Conservation (phyloP, 2,113 vertebrate genomes). For the Mystacornis crossleyi region DNA sequence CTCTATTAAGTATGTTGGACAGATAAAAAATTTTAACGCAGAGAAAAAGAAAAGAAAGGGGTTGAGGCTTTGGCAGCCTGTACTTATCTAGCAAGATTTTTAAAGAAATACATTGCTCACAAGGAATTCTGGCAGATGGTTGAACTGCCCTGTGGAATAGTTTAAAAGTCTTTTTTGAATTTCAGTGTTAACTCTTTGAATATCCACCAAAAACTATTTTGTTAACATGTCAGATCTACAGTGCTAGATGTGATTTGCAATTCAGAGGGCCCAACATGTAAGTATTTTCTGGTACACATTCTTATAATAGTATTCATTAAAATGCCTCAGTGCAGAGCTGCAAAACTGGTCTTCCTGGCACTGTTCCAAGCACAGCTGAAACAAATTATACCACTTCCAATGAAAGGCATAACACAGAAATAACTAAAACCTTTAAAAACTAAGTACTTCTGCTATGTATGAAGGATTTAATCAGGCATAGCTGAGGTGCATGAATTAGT, state of each 20-base stretch:
- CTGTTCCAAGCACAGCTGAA: constrained; percentile 1
- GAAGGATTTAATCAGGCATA: background rate
- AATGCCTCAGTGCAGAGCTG: background rate
- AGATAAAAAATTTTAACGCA: background rate
- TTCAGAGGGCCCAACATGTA: background rate
- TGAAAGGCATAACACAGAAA: background rate
- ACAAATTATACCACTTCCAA: background rate
- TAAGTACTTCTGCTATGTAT: background rate
- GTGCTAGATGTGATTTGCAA: background rate
- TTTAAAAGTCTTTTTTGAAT: background rate
- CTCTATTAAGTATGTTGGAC: background rate
- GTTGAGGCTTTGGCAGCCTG: background rate
- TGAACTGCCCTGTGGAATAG: background rate
- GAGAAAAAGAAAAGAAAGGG: background rate
- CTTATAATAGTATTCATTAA: background rate
- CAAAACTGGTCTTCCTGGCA: background rate
- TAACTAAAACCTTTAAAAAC: background rate
- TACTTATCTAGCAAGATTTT: background rate
- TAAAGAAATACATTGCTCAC: background rate
- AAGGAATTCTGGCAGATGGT: background rate
- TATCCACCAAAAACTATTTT: background rate
- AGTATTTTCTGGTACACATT: background rate
- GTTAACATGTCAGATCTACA: background rate
- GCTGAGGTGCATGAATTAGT: background rate
- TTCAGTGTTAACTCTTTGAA: background rate